Conservation (phyloP, 2,888 invertebrate genomes). For the Aelia acuminata region DNA sequence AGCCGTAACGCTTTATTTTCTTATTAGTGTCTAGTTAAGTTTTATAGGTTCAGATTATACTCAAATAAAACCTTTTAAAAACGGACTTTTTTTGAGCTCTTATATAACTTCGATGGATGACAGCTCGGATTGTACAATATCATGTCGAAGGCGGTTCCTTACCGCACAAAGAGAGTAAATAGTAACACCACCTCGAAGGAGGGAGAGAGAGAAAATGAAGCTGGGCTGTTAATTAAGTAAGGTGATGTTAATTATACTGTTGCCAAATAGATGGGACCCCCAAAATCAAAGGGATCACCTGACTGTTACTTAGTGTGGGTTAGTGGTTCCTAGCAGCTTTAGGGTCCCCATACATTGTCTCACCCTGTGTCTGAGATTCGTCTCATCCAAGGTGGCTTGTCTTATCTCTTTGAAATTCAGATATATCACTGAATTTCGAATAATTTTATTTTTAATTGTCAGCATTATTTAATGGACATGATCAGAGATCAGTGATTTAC, state of each 20-base stretch:
- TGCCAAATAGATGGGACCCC: not conserved
- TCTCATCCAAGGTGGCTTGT: not conserved
- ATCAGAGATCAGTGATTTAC: no score
- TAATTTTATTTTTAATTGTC: no score
- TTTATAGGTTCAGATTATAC: no score
- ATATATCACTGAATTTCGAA: no score
- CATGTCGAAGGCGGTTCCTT: not conserved
- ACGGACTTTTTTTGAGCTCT: no score
- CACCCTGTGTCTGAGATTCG: not conserved
- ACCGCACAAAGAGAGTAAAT: not conserved
- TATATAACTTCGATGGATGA: no score
- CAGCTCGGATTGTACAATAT: no score
- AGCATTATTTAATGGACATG: no score
- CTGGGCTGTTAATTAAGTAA: not conserved
- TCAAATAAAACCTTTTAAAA: no score
- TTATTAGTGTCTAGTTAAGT: no score
- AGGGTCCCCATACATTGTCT: not conserved
- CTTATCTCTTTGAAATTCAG: not conserved
- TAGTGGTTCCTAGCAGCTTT: not conserved
- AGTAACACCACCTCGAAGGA: not conserved
- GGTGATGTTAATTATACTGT: not conserved
- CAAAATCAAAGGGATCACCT: slow-evolving; percentile 4
- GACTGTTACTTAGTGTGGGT: not conserved
- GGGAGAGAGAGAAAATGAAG: not conserved
- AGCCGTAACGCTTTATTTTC: no score